phyloP scores from a whole-genome alignment of 35 echinoderm and acorn worm genomes.

The Ptychodera flava region DNA sequence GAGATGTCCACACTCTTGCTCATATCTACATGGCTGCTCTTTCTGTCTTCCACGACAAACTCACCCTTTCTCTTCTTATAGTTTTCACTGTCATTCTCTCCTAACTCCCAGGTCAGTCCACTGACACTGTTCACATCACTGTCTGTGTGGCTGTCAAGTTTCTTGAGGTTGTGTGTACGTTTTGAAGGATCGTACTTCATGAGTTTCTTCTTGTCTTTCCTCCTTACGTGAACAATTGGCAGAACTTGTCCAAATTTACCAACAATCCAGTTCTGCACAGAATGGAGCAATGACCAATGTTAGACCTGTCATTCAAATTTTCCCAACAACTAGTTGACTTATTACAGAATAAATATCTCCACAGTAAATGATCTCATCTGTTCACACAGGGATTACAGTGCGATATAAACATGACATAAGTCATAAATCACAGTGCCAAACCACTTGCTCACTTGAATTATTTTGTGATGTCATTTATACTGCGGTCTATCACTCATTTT shows the following conservation, averaged over 20 bases:
- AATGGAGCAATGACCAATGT: constrained; percentile 5
- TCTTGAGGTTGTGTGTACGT: constrained; percentile 54
- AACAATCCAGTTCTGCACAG: constrained; percentile 80
- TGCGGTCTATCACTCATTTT: no score
- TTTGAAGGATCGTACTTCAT: constrained; percentile 76
- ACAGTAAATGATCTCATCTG: background rate
- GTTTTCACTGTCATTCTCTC: constrained; percentile 12
- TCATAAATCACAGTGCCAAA: background rate
- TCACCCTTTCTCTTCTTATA: constrained; percentile 36
- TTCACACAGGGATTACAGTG: background rate
- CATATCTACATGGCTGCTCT: background rate
- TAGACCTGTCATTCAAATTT: background rate
- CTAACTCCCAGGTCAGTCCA: constrained; percentile 30
- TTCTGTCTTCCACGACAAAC: constrained; percentile 17
- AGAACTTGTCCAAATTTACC: constrained; percentile 82
- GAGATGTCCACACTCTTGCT: background rate
- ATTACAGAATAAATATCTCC: background rate
- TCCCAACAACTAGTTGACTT: background rate
- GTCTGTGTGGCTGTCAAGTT: constrained; percentile 42
- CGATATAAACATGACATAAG: background rate
- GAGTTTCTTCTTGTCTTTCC: constrained; percentile 66
- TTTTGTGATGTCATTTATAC: constrained; percentile 7
- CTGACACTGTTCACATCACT: background rate
- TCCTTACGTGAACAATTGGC: constrained; percentile 72
- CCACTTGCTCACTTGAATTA: background rate